A percentile compares a stretch with the other conserved stretches of the same genome.
Evolutionary conservation across 2,113 vertebrate genomes (phyloP).

Genomic region (Cynocephalus volans): DNA sequence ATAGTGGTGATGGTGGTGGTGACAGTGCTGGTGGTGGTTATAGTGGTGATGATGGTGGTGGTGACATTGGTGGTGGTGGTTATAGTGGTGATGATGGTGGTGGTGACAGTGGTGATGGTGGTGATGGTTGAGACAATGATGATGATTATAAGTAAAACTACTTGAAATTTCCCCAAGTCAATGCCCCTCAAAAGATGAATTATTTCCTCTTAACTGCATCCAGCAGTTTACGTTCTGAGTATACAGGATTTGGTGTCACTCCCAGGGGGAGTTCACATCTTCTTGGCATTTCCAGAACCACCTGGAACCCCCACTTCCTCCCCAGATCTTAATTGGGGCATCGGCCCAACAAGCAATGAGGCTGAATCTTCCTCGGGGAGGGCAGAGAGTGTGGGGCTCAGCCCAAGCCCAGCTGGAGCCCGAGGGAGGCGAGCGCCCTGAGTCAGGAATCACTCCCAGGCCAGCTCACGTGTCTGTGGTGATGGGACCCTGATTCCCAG

Average conservation of each 20-base stretch:
- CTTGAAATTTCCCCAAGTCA: not conserved
- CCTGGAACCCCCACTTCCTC: not conserved
- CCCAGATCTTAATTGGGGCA: not conserved
- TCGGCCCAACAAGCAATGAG: not conserved
- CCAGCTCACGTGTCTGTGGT: rapidly evolving
- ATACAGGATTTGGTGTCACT: not conserved
- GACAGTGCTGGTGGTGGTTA: rapidly evolving
- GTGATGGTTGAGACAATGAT: no score
- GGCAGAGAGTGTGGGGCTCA: not conserved
- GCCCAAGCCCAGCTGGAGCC: not conserved
- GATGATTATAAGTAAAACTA: not conserved
- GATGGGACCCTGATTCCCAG: no score
- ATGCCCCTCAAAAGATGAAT: not conserved
- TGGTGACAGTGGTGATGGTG: no score
- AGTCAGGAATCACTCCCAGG: not conserved
- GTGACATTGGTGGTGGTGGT: no score
- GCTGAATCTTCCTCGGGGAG: no score
- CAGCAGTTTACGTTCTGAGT: not conserved
- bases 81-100: not conserved
- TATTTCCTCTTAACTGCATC: not conserved
- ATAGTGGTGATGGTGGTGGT: not conserved
- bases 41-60: rapidly evolving
- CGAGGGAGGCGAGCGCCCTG: not conserved
- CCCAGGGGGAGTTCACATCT: not conserved
- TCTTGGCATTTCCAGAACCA: not conserved